Conservation (phyloP, 2,888 invertebrate genomes). For the Podotricha telesiphe region DNA sequence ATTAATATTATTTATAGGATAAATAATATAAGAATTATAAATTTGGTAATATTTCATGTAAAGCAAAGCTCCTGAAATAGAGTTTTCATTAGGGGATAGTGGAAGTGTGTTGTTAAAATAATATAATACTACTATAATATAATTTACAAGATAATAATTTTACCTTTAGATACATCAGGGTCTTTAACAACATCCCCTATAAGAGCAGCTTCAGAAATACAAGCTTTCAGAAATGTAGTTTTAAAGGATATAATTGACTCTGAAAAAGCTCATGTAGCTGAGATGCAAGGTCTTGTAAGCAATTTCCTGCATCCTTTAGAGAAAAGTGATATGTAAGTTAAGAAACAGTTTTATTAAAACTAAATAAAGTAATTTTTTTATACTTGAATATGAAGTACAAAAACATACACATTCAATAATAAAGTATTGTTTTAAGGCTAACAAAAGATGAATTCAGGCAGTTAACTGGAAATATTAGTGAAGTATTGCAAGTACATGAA, state of each 20-base stretch:
- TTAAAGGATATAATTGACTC: constrained; percentile 96
- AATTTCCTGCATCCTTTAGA: constrained; percentile 95
- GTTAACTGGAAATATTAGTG: constrained; percentile 93
- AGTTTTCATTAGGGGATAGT: no score
- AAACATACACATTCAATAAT: neutral
- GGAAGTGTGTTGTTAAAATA: neutral
- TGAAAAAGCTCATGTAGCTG: constrained; percentile 94
- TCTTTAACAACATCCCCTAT: constrained; percentile 86
- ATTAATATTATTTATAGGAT: no score
- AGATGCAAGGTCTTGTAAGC: constrained; percentile 92
- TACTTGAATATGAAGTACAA: neutral
- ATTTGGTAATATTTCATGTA: no score
- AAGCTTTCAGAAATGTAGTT: constrained; percentile 92
- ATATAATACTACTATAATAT: neutral
- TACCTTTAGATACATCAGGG: constrained; percentile 74
- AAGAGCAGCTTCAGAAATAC: constrained; percentile 87
- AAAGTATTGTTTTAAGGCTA: constrained; percentile 84
- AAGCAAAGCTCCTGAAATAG: no score
- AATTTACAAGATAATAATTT: neutral
- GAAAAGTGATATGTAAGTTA: constrained; percentile 92
- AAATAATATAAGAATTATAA: no score
- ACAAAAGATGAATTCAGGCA: constrained; percentile 93
- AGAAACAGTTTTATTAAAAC: neutral
- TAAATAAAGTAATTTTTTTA: neutral
- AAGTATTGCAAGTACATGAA: constrained; percentile 93